phyloP scores from a whole-genome alignment of 1,140 invertebrate genomes.

The Drosophila dunni region DNA sequence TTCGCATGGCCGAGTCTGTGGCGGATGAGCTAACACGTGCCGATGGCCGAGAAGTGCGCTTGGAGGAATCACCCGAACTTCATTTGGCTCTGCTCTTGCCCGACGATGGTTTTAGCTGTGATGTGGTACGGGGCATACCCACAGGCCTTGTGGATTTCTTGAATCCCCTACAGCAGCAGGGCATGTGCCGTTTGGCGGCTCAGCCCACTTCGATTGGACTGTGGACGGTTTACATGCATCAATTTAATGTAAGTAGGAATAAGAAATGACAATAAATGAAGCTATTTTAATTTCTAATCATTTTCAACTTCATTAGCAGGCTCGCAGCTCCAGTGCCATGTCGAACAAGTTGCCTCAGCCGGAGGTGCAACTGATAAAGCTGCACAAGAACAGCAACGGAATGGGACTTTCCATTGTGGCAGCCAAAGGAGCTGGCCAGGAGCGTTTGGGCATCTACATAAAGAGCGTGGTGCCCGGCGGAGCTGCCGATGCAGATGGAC shows the following conservation, averaged over 20 bases:
- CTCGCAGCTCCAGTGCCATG: conserved; percentile 87
- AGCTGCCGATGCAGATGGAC: conserved; percentile 96
- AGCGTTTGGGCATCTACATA: conserved; percentile 97
- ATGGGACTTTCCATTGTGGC: conserved; percentile 98
- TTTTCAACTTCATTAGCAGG: conserved; percentile 78
- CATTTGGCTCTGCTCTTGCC: conserved; percentile 96
- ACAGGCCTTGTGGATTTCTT: conserved; percentile 97
- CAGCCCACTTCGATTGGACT: conserved; percentile 95
- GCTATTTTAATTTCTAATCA: not conserved
- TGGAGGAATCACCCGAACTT: conserved; percentile 94
- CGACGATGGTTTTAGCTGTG: conserved; percentile 99
- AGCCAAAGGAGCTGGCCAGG: conserved; percentile 89
- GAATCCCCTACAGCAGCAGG: conserved; percentile 93
- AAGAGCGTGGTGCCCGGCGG: conserved; percentile 98
- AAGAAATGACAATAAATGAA: no score
- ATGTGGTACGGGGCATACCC: conserved; percentile 96
- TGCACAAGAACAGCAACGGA: conserved; percentile 95
- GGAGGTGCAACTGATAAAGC: conserved; percentile 93
- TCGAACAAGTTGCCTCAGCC: conserved; percentile 85
- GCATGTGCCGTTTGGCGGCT: conserved; percentile 94
- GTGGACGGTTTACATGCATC: conserved; percentile 97
- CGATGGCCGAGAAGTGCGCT: conserved; percentile 93
- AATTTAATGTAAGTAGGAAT: conserved; percentile 87
- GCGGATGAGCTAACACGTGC: conserved; percentile 96
- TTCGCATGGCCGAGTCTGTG: conserved; percentile 94